phyloP scores from a whole-genome alignment of 2,797 vertebrate genomes.

The Ctenopoma kingsleyae region DNA sequence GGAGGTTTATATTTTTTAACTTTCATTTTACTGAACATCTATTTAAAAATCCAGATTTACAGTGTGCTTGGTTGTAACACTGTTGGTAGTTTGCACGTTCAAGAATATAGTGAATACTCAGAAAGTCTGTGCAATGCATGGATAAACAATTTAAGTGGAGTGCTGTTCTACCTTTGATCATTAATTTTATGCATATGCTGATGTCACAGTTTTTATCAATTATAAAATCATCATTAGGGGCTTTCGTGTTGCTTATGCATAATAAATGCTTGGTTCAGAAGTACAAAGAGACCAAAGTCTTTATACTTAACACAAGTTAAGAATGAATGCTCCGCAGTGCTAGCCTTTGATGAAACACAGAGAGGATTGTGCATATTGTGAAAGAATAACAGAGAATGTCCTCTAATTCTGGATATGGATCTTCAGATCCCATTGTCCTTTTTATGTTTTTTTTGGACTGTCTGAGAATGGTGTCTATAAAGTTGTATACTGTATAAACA shows the following conservation, averaged over 20 bases:
- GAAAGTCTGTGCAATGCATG: background rate
- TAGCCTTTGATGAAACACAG: constrained; percentile 35
- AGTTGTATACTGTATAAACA: background rate
- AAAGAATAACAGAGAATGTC: constrained; percentile 28
- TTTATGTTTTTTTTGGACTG: background rate
- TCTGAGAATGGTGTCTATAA: constrained; percentile 1
- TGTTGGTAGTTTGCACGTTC: background rate
- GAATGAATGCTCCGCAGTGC: background rate
- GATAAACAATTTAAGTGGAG: background rate
- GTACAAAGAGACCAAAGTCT: constrained; percentile 59
- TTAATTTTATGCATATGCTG: constrained; percentile 62
- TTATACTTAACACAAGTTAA: constrained; percentile 16
- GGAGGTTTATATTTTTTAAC: no score
- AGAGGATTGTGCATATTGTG: constrained; percentile 19
- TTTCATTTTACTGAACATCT: no score
- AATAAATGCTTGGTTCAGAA: constrained; percentile 68
- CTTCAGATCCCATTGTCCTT: constrained; percentile 33
- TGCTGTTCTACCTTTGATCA: background rate
- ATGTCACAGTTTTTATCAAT: constrained; percentile 72
- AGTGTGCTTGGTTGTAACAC: background rate
- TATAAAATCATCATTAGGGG: constrained; percentile 75
- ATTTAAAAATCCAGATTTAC: no score
- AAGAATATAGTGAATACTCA: background rate
- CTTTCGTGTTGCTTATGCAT: constrained; percentile 70
- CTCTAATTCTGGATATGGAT: constrained; percentile 34